phyloP scores from a whole-genome alignment of 2,797 vertebrate genomes.

The Oreochromis mossambicus region DNA sequence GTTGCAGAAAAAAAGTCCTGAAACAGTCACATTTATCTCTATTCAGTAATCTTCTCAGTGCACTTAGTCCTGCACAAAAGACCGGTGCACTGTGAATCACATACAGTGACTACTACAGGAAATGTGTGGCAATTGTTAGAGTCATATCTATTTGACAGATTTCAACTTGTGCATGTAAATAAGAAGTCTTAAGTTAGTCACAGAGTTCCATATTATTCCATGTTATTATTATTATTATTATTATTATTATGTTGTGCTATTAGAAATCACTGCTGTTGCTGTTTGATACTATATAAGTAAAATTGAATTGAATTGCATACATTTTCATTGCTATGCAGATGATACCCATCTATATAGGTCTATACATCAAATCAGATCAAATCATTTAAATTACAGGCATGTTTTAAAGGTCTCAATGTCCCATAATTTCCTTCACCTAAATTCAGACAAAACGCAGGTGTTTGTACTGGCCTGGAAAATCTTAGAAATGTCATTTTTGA shows the following conservation, averaged over 20 bases:
- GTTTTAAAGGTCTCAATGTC: not conserved
- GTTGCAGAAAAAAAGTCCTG: not conserved
- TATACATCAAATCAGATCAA: accelerated
- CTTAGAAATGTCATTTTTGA: not conserved
- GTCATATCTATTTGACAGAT: not conserved
- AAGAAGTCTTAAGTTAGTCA: not conserved
- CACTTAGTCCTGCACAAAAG: not conserved
- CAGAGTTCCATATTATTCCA: not conserved
- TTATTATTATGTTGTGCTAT: not conserved
- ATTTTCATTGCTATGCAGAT: not conserved
- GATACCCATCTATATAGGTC: not conserved
- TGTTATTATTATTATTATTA: not conserved
- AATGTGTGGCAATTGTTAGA: not conserved
- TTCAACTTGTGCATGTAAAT: not conserved
- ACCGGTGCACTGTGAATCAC: not conserved
- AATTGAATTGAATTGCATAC: not conserved
- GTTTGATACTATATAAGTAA: not conserved
- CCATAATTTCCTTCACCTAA: not conserved
- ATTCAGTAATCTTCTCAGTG: not conserved
- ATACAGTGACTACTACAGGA: not conserved
- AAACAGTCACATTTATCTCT: not conserved
- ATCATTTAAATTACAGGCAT: accelerated
- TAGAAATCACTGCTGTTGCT: not conserved
- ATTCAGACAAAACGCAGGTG: not conserved
- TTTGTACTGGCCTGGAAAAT: not conserved